A percentile compares a stretch with the other conserved stretches of the same genome.
Conservation (phyloP, 2,113 vertebrate species). For the Tragelaphus scriptus region DNA sequence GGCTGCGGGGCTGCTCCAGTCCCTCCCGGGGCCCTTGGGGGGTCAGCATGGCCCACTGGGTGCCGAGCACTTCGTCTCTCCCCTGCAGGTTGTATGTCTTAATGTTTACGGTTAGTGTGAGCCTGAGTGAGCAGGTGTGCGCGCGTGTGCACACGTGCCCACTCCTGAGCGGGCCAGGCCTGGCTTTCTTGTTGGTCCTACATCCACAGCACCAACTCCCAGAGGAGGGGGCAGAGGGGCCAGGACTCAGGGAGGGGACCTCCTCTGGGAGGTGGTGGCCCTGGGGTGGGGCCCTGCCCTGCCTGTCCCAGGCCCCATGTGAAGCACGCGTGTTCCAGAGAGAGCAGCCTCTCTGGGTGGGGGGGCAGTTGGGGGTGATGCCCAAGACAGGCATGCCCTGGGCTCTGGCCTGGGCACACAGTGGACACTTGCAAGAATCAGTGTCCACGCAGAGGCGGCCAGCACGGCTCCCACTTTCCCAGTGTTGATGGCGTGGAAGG, state of each 20-base stretch:
- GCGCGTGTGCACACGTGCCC: rapidly evolving
- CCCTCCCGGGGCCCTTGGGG: rapidly evolving
- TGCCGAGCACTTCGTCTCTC: rapidly evolving
- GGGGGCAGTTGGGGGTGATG: not conserved
- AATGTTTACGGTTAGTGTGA: not conserved
- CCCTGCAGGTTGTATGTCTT: too few relatives aligned
- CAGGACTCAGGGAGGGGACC: not conserved
- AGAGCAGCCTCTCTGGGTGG: rapidly evolving
- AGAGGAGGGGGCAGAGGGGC: not conserved
- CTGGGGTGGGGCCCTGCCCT: not conserved
- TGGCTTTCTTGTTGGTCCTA: not conserved
- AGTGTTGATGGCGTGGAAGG: rapidly evolving
- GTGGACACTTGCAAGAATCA: not conserved
- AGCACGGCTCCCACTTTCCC: not conserved
- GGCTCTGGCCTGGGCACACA: not conserved
- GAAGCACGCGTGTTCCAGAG: not conserved
- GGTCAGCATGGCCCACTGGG: not conserved
- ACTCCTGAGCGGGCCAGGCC: not conserved
- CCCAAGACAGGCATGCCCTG: not conserved
- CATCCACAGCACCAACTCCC: not conserved
- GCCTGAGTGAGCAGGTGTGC: not conserved
- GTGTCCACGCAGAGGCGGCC: rapidly evolving
- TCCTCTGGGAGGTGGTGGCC: not conserved
- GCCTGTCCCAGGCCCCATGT: not conserved
- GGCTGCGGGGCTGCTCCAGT: not conserved